Percentiles rank a stretch among this genome's conserved stretches.
Conservation (phyloP, 2,797 vertebrate species). For the Schizopygopsis pylzovi region DNA sequence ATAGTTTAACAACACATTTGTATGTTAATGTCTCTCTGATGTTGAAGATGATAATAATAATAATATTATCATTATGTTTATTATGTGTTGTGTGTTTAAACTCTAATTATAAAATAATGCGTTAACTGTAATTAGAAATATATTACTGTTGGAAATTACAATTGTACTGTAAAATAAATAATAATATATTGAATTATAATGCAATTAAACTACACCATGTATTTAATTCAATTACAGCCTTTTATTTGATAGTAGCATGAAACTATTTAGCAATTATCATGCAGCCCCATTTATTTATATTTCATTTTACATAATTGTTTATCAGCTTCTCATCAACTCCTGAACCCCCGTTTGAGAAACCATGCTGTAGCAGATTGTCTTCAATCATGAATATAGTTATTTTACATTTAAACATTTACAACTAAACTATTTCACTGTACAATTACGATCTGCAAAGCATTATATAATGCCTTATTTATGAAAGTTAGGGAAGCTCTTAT, state of each 20-base stretch:
- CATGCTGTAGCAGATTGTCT: not conserved
- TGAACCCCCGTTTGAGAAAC: not conserved
- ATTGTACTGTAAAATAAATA: not conserved
- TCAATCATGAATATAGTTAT: not conserved
- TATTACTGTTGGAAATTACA: not conserved
- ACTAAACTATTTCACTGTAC: not conserved
- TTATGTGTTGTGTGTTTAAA: not conserved
- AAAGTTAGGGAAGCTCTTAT: not conserved
- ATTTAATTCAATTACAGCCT: not conserved
- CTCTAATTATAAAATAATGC: not conserved
- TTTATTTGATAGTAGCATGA: not conserved
- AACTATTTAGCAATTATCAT: not conserved
- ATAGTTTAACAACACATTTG: not conserved
- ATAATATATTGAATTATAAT: not conserved
- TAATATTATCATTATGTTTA: not conserved
- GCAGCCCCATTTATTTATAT: not conserved
- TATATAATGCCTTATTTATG: constrained; percentile 5
- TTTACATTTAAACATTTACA: not conserved
- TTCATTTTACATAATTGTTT: not conserved
- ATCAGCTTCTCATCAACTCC: not conserved
- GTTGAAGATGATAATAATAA: not conserved
- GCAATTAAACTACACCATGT: not conserved
- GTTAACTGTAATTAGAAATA: not conserved
- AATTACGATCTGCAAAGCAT: not conserved
- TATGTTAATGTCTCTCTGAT: not conserved